A percentile compares a stretch with the other conserved stretches of the same genome.
phyloP scores from a whole-genome alignment of 2,797 vertebrate genomes.

The Siniperca scherzeri region DNA sequence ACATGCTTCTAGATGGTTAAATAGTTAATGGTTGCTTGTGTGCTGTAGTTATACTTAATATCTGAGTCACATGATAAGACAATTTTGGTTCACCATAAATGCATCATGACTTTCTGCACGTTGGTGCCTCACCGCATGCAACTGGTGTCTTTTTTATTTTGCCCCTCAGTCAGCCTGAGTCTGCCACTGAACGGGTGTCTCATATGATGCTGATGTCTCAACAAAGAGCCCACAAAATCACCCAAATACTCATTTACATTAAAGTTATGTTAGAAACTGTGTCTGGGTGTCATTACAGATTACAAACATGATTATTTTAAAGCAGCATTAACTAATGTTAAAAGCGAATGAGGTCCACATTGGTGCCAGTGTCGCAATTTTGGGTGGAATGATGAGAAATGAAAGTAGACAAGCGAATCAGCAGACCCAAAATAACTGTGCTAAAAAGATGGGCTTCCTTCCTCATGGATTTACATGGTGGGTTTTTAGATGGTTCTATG shows the following conservation, averaged over 20 bases:
- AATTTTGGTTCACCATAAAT: too few species aligned
- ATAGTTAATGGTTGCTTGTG: too few species aligned
- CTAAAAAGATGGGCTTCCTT: background rate
- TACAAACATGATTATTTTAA: background rate
- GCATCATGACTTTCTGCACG: too few species aligned
- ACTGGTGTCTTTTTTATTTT: too few species aligned
- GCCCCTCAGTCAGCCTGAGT: too few species aligned
- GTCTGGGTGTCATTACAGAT: background rate
- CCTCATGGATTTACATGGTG: background rate
- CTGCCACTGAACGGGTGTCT: too few species aligned
- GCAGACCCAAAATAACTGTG: background rate
- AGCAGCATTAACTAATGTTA: background rate
- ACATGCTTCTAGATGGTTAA: too few species aligned
- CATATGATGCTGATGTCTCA: background rate
- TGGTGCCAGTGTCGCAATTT: background rate
- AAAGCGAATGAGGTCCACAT: background rate
- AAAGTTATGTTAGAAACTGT: background rate
- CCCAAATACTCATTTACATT: too few species aligned
- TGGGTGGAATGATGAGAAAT: background rate
- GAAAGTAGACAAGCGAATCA: slow-evolving; percentile 1
- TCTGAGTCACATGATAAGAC: too few species aligned
- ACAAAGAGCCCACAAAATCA: background rate
- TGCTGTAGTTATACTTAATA: too few species aligned
- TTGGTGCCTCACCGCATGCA: too few species aligned
- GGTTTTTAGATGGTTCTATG: background rate